phyloP scores from a whole-genome alignment of 2,888 invertebrate species.

The Aethes cnicana region DNA sequence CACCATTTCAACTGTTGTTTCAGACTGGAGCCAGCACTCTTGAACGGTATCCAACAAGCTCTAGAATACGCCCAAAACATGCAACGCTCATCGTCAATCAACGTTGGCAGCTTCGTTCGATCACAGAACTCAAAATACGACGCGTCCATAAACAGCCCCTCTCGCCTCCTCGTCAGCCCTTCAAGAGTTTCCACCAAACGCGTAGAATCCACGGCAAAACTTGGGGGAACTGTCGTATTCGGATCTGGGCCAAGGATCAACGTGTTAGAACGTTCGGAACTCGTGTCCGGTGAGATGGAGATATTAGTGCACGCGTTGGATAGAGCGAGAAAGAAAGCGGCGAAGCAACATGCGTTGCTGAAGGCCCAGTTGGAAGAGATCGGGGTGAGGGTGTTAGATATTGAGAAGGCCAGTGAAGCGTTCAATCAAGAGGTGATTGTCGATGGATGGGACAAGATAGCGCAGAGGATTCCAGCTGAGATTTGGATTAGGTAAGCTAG shows the following conservation, averaged over 20 bases:
- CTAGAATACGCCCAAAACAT: slow-evolving; percentile 62
- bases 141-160: slow-evolving; percentile 33
- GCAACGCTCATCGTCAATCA: slow-evolving; percentile 51
- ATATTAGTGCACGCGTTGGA: slow-evolving; percentile 58
- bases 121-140: slow-evolving; percentile 60
- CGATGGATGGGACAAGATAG: slow-evolving; percentile 80
- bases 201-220: slow-evolving; percentile 62
- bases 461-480: slow-evolving; percentile 84
- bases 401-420: slow-evolving; percentile 65
- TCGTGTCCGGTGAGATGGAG: slow-evolving; percentile 77
- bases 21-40: slow-evolving; percentile 66
- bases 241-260: slow-evolving; percentile 72
- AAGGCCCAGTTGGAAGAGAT: slow-evolving; percentile 82
- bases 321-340: slow-evolving; percentile 52
- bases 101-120: slow-evolving; percentile 52
- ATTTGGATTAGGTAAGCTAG: slow-evolving; percentile 77
- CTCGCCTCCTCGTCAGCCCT: slow-evolving; percentile 35
- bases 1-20: neutral
- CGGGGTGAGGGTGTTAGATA: slow-evolving; percentile 72
- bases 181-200: slow-evolving; percentile 54
- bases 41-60: slow-evolving; percentile 72
- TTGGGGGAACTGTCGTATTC: slow-evolving; percentile 58
- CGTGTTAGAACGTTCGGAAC: slow-evolving; percentile 73
- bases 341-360: slow-evolving; percentile 62
- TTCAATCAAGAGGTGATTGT: slow-evolving; percentile 79